Conservation (phyloP, 2,113 vertebrate genomes). For the human region DNA sequence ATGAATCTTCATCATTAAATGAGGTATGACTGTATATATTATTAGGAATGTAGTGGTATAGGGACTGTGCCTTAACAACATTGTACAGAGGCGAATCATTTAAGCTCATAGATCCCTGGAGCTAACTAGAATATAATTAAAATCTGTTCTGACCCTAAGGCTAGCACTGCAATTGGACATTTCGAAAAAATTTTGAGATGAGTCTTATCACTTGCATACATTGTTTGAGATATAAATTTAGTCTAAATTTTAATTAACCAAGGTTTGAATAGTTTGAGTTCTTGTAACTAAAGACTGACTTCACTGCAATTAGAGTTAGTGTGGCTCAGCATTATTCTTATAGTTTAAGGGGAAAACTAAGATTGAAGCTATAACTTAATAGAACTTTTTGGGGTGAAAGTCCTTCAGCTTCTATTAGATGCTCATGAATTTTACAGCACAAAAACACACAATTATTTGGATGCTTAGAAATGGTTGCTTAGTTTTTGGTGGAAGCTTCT, state of each 20-base stretch:
- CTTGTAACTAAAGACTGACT: not conserved
- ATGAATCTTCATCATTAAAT: not conserved
- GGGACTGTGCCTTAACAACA: not conserved
- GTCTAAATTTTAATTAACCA: not conserved
- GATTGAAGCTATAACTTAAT: not conserved
- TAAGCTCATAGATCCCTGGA: not conserved
- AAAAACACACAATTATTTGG: not conserved
- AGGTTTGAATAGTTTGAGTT: not conserved
- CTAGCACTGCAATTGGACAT: not conserved
- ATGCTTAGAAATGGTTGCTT: conserved; percentile 51
- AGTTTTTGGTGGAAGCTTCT: conserved; percentile 29
- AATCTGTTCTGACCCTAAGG: not conserved
- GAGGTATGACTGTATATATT: not conserved
- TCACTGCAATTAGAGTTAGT: not conserved
- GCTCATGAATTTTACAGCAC: not conserved
- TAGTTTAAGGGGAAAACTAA: conserved; percentile 14
- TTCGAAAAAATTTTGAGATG: not conserved
- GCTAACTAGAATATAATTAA: not conserved
- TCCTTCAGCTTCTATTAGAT: conserved; percentile 33
- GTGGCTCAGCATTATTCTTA: not conserved
- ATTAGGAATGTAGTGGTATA: not conserved
- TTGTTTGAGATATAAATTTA: not conserved
- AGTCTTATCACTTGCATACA: not conserved
- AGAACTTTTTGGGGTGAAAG: conserved; percentile 32
- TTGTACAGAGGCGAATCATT: not conserved